Percentiles rank a stretch among this genome's conserved stretches.
phyloP scores from a whole-genome alignment of 1,140 invertebrate species.

The Magallana gigas region DNA sequence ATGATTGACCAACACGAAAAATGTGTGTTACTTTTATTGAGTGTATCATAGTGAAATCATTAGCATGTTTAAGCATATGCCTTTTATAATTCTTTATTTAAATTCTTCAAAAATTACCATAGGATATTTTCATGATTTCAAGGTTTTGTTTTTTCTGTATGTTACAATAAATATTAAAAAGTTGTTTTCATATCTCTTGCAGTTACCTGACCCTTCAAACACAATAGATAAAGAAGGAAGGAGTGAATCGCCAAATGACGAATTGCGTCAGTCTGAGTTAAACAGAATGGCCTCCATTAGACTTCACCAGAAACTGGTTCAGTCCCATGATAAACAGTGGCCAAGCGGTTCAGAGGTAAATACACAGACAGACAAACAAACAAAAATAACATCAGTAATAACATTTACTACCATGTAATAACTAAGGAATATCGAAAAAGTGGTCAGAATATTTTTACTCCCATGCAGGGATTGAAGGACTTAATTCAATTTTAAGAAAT shows the following conservation, averaged over 20 bases:
- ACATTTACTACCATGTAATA: too few relatives aligned
- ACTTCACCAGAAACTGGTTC: constrained; percentile 58
- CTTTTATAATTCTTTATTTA: too few relatives aligned
- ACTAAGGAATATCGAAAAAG: too few relatives aligned
- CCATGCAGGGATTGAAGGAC: too few relatives aligned
- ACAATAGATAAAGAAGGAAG: neutral
- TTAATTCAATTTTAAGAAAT: too few relatives aligned
- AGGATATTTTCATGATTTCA: neutral
- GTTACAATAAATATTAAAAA: too few relatives aligned
- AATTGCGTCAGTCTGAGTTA: constrained; percentile 50
- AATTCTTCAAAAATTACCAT: neutral
- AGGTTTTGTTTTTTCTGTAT: too few relatives aligned
- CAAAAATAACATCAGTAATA: too few relatives aligned
- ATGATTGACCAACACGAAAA: neutral
- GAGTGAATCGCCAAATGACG: constrained; percentile 46
- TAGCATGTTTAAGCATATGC: too few relatives aligned
- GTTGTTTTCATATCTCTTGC: neutral
- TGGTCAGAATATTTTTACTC: too few relatives aligned
- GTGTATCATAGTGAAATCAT: too few relatives aligned
- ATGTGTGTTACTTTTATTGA: too few relatives aligned
- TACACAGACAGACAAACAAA: neutral
- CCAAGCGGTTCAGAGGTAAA: constrained; percentile 51
- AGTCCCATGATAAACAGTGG: constrained; percentile 67
- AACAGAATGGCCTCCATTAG: constrained; percentile 60
- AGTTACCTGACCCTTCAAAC: neutral